Base-by-base conservation (phyloP, 2,113 vertebrate genomes). In the Percina caprodes region DNA sequence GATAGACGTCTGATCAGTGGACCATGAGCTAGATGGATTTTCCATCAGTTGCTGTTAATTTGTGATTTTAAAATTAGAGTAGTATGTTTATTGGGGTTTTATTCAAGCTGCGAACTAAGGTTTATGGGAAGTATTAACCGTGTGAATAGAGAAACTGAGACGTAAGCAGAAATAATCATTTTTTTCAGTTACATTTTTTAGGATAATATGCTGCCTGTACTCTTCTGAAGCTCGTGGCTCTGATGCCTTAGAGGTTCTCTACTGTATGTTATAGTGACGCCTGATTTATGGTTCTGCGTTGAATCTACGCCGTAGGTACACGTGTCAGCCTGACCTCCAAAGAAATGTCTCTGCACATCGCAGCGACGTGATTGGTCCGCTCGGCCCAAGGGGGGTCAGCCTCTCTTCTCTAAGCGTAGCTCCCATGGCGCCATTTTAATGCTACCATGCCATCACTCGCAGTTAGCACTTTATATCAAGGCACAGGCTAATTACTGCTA, bases 181-280 rank as follows among this genome's bases (percentile, higher is more conserved):
- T 62, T 70, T 84, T 83, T 1, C 52, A 2, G 24, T 69, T 69
- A n/a, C 6, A 19, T 86, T 84, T 75, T n/a, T 81, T 67, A 72
- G 73, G 39, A 42, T 42, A 11, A 11, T 11, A 42, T 90, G 86
- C 85, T 86, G 61, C 86, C n/a, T n/a, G n/a, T n/a, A n/a, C n/a
- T n/a, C n/a, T n/a, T n/a, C 73, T 78, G 54, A 80, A 86, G 84
- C 79, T 79, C 2, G 80, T 5, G 56, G 78, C 74, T 81, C 79
- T 71, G 83, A 85, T 75, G 49, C 69, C 82, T 83, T 80, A 86
- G 82, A 90, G 88, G 69, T 91, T 92, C 92, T 92, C 72, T 93
- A 92, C 77, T 78, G 3, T 4, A 30, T 3, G 26, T 30, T 30
- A 84, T 87, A 84, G 86, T 87, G 91, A 39, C 9, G 39, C 39